phyloP scores from a whole-genome alignment of 2,797 vertebrate species.

The Oophaga sylvatica region DNA sequence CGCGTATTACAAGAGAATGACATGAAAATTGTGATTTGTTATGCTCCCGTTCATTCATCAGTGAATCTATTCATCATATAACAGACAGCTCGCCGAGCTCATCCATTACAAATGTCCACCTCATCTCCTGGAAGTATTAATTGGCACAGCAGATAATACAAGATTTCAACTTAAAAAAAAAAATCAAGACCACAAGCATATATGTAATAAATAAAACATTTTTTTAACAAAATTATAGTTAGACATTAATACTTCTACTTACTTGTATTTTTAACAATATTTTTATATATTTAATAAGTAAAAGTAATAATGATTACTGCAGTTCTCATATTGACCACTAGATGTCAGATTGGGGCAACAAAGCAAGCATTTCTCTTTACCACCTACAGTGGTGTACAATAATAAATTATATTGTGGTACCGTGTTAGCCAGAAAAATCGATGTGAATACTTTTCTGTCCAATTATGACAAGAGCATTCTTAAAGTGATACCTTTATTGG shows the following conservation, averaged over 20 bases:
- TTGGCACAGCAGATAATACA: conserved; percentile 59
- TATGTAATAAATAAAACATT: not conserved
- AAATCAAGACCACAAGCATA: conserved; percentile 11
- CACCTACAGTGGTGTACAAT: too few species aligned
- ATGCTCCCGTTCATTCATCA: conserved; percentile 59
- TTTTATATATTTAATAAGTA: not conserved
- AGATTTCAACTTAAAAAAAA: conserved; percentile 56
- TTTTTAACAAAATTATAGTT: too few species aligned
- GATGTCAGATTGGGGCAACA: not conserved
- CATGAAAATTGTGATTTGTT: conserved; percentile 61
- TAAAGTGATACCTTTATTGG: too few species aligned
- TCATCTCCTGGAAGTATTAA: conserved; percentile 59
- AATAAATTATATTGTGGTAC: too few species aligned
- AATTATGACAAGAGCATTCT: too few species aligned
- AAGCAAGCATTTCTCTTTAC: not conserved
- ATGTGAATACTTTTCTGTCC: too few species aligned
- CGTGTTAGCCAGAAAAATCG: too few species aligned
- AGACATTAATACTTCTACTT: too few species aligned
- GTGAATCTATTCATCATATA: conserved; percentile 62
- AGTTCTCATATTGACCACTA: not conserved
- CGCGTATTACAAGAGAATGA: conserved; percentile 52
- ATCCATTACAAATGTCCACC: conserved; percentile 60
- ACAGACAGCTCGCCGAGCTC: conserved; percentile 59
- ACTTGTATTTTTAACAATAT: not conserved
- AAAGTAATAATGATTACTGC: not conserved